These are phyloP conservation scores for Urocitellus parryii DNA, from an alignment of 2,113 vertebrate species.

Conservation along the genomic window DNA sequence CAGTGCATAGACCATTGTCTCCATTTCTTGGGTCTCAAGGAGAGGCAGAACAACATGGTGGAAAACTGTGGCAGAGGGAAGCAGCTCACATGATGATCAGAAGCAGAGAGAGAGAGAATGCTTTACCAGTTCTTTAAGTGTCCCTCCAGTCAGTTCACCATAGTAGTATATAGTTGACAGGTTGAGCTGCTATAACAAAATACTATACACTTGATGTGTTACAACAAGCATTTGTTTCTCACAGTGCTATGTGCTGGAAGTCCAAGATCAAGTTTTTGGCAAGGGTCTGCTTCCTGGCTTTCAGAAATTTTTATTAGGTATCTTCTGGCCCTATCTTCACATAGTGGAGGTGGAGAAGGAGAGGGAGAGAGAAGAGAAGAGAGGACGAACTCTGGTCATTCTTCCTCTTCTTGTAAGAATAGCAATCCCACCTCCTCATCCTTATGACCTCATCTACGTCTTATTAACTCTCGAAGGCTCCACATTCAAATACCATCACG, in stretches of 20 bases:
- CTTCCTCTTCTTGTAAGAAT: neutral
- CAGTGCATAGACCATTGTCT: no score
- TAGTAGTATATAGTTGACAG: neutral
- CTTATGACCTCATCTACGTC: neutral
- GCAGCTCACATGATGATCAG: no score
- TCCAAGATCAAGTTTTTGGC: neutral
- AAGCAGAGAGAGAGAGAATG: neutral
- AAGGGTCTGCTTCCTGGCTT: neutral
- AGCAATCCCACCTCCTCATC: neutral
- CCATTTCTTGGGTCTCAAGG: no score
- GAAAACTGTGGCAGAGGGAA: no score
- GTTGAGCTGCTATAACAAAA: neutral
- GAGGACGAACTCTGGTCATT: neutral
- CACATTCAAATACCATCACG: neutral
- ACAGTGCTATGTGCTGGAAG: neutral
- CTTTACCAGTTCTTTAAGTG: neutral
- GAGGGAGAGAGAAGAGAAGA: no score
- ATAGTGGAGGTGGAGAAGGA: no score
- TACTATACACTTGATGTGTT: neutral
- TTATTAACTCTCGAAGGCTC: neutral
- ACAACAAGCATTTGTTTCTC: neutral
- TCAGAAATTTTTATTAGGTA: neutral
- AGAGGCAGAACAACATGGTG: no score
- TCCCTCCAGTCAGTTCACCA: neutral
- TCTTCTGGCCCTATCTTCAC: neutral